Evolutionary conservation across 2,113 vertebrate genomes (phyloP), one percentile per base, ranked within the genome.

Genomic region (Panurus biarmicus): DNA sequence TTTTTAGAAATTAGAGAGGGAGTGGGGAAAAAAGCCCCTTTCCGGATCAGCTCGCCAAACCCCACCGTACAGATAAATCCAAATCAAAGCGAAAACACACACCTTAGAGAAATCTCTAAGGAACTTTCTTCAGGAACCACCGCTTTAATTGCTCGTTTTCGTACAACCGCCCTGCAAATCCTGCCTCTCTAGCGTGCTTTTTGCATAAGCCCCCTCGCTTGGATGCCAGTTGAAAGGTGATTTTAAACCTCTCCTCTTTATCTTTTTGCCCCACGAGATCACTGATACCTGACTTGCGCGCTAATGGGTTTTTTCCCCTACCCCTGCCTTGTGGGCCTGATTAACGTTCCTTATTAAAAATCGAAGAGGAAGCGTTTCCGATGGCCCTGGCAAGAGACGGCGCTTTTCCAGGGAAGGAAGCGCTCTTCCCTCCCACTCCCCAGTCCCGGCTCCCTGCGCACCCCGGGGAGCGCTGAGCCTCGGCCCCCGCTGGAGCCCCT

Each of bases 81-180:
- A 73, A 48, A 83, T 29, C 18, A 53, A 85, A 73, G 17, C 26
- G 24, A 66, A 87, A 85, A 33, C 65, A 22, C 70, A 58, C 48
- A 60, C 47, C 4, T 23, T 9, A 73, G 75, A 91, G 72, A 94
- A 90, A 66, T 72, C 87, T 77, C 54, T 62, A n/a, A 86, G 66
- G 90, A 98, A 98, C 97, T 98, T 97, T 97, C 75, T 85, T 64
- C 42, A 29, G 35, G 29, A 95, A 31, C 66, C 84, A 65, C 69
- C 35, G 79, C 92, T 95, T 56, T 36, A 89, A 70, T 8, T 75
- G 40, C 73, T 62, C 60, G 16, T 85, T 82, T 89, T 76, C 21
- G 0, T 70, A 16, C 42, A 44, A 57, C 15, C 6, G 2, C 47
- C 28, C 21, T 51, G 53, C 53, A 62, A 84, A 87, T 33, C 33